A percentile compares a stretch with the other conserved stretches of the same genome.
Conservation (phyloP, 2,888 invertebrate species). For the Muschampia plurimacula region DNA sequence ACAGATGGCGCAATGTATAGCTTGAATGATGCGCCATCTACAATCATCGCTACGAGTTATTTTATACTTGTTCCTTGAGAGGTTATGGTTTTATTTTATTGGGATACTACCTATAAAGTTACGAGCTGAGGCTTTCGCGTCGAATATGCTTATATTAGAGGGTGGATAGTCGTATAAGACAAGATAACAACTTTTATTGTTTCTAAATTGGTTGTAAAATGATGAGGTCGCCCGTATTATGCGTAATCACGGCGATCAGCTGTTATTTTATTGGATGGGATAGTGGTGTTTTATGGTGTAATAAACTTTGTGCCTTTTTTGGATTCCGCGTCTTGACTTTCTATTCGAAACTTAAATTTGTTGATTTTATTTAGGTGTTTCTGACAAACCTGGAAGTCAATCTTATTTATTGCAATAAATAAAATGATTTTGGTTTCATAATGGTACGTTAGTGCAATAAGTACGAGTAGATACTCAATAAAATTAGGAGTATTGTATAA, state of each 20-base stretch:
- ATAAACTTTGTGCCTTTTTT: constrained; percentile 65
- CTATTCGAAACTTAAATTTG: background rate
- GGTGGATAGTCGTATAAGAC: constrained; percentile 82
- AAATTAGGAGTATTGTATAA: too few species aligned
- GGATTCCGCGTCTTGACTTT: constrained; percentile 42
- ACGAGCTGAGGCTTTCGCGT: constrained; percentile 74
- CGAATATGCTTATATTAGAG: constrained; percentile 83
- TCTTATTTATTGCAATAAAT: too few species aligned
- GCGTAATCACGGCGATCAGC: constrained; percentile 81
- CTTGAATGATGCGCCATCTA: constrained; percentile 73
- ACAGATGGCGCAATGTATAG: constrained; percentile 75
- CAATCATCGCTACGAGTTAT: constrained; percentile 57
- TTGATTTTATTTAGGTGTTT: background rate
- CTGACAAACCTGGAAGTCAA: too few species aligned
- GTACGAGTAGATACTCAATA: too few species aligned
- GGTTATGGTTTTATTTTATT: constrained; percentile 76
- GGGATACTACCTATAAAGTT: constrained; percentile 75
- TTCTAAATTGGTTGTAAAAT: constrained; percentile 87
- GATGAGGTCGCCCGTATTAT: constrained; percentile 83
- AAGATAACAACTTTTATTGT: constrained; percentile 85
- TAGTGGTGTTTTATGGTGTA: constrained; percentile 72
- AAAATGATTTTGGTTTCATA: too few species aligned
- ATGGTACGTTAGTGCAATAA: too few species aligned
- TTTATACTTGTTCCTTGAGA: constrained; percentile 53
- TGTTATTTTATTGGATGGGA: constrained; percentile 80